Evolutionary conservation across 2,888 invertebrate genomes (phyloP).

Genomic region (Hymenopus coronatus): DNA sequence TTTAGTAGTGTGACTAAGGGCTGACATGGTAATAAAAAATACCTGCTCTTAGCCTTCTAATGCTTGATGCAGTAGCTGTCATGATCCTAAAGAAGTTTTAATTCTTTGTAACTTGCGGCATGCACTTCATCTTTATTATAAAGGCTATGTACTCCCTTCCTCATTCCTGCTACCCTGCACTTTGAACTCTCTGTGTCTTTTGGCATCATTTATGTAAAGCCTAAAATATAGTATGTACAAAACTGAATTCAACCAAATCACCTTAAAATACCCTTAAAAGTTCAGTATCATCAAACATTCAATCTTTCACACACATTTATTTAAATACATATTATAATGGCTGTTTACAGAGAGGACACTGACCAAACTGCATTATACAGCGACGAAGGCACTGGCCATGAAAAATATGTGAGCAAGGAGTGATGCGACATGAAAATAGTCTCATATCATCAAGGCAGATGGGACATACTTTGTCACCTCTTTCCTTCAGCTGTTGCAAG

Average conservation of each 20-base stretch:
- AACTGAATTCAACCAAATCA: neutral
- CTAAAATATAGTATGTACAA: neutral
- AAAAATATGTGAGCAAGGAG: conserved; percentile 31
- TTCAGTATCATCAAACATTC: neutral
- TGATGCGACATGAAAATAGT: conserved; percentile 24
- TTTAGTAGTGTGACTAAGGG: no score
- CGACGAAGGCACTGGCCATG: conserved; percentile 29
- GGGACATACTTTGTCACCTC: conserved; percentile 25
- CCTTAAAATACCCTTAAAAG: no score
- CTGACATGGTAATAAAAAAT: no score
- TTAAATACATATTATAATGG: conserved; percentile 1
- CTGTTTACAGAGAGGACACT: conserved; percentile 36
- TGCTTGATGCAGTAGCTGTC: no score
- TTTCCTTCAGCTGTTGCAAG: conserved; percentile 11
- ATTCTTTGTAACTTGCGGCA: no score
- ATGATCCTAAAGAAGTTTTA: no score
- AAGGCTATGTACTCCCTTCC: no score
- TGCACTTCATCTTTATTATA: no score
- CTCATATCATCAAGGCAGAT: conserved; percentile 32
- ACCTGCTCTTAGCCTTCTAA: no score
- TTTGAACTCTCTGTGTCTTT: neutral
- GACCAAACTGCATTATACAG: conserved; percentile 33
- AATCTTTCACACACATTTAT: no score
- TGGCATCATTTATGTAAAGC: neutral
- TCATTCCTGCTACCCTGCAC: no score